Evolutionary conservation across 2,113 vertebrate genomes (phyloP), one percentile per base, ranked within the genome.

Genomic region (Paralichthys olivaceus): DNA sequence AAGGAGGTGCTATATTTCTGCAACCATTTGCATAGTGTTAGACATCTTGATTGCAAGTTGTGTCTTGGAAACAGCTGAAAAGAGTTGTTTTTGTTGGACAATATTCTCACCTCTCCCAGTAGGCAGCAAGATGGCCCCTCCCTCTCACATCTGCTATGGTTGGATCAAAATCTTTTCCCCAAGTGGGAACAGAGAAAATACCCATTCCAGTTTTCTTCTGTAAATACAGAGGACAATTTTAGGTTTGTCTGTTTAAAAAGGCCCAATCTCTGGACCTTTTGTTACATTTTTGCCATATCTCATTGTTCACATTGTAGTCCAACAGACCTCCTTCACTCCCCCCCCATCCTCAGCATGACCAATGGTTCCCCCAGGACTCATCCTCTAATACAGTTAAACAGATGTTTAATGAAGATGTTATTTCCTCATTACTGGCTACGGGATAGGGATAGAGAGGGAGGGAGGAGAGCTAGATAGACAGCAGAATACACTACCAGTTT

Each of bases 331-430:
- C 69, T 82, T 73, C 71, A 74, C 84, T 56, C 74, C 74, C 69
- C 74, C 69, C 73, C 80, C 80, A 86, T 90, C 87, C 83, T 69
- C 90, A 90, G 91, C 93, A 92, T 94, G 92, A 94, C 94, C 93
- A 94, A 94, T 93, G 90, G 72, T 92, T 87, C 91, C 93, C 93
- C 83, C 88, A 91, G 93, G 92, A 95, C 89, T 84, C 79, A 81
- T 91, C 90, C 83, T 90, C 85, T 94, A 95, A 95, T 94, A 91
- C 91, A 92, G 84, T 93, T 94, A 94, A 94, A 94, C 92, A 95
- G 93, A 95, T 94, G 89, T 94, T 92, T 94, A 95, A 94, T 95
- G 93, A 95, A 94, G 91, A 94, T 92, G 90, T 93, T 94, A 94
- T 94, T 94, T 93, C 90, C 93, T 95, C 93, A 95, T 95, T 95